Conservation (phyloP, 2,888 invertebrate species). For the Drosophila atroscutellata region DNA sequence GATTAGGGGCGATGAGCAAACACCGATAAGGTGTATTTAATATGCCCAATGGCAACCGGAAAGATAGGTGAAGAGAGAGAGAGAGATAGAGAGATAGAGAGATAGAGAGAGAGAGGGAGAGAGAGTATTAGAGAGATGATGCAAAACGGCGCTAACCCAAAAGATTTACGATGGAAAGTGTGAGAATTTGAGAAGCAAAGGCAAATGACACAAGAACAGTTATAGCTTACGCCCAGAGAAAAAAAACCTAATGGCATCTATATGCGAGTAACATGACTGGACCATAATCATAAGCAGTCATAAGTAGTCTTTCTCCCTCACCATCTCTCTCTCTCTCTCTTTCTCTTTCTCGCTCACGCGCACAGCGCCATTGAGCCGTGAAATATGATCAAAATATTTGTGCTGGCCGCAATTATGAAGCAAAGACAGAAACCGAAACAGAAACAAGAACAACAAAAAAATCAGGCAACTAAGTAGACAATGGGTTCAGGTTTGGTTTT, state of each 20-base stretch:
- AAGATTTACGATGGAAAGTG: slow-evolving; percentile 81
- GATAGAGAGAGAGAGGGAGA: slow-evolving; percentile 8
- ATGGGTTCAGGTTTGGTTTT: slow-evolving; percentile 18
- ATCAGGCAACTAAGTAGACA: slow-evolving; percentile 37
- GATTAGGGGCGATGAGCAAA: slow-evolving; percentile 64
- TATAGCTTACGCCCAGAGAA: slow-evolving; percentile 48
- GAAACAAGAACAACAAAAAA: slow-evolving; percentile 18
- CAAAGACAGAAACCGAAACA: slow-evolving; percentile 26
- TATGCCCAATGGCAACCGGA: slow-evolving; percentile 51
- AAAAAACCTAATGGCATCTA: slow-evolving; percentile 12
- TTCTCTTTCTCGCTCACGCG: neutral
- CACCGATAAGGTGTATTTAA: slow-evolving; percentile 67
- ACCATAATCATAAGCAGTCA: slow-evolving; percentile 59
- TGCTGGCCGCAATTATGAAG: slow-evolving; percentile 68
- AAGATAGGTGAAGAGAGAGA: slow-evolving; percentile 7
- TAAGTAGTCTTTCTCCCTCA: slow-evolving; percentile 3
- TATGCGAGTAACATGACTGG: slow-evolving; percentile 50
- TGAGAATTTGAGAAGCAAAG: slow-evolving; percentile 72
- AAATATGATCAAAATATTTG: slow-evolving; percentile 80
- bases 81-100: slow-evolving; percentile 2
- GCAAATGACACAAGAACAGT: slow-evolving; percentile 67
- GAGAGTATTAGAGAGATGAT: slow-evolving; percentile 52
- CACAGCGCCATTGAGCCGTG: slow-evolving; percentile 65
- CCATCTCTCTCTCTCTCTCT: slow-evolving; percentile 5
- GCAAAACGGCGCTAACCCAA: slow-evolving; percentile 68